These are phyloP conservation scores for Ceratosolen solmsi DNA, from an alignment of 1,140 invertebrate genomes.

Conservation along the genomic window DNA sequence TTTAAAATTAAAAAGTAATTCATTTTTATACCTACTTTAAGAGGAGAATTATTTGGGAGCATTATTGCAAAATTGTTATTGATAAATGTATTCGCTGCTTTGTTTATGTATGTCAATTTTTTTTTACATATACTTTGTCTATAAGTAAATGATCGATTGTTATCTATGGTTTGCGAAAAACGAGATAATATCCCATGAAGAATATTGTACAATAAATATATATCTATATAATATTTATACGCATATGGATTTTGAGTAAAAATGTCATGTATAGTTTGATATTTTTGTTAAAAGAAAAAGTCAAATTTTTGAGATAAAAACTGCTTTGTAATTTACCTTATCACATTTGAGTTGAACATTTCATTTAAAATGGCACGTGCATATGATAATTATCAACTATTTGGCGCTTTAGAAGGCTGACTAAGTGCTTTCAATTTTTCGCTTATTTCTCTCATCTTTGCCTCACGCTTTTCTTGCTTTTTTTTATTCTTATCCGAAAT, in stretches of 20 bases:
- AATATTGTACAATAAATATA: constrained; percentile 38
- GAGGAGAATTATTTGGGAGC: not conserved
- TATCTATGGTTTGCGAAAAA: constrained; percentile 17
- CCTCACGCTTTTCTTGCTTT: constrained; percentile 54
- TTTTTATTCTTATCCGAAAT: constrained; percentile 26
- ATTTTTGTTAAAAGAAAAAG: constrained; percentile 54
- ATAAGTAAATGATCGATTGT: constrained; percentile 32
- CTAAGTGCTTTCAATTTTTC: constrained; percentile 53
- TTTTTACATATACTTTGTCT: constrained; percentile 18
- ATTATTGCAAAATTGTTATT: constrained; percentile 23
- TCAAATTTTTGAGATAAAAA: constrained; percentile 29
- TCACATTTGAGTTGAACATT: constrained; percentile 17
- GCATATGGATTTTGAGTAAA: constrained; percentile 1
- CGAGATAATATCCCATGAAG: constrained; percentile 34
- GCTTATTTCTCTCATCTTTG: constrained; percentile 59
- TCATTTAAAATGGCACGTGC: not conserved
- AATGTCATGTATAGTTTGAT: constrained; percentile 50
- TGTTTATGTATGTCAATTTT: constrained; percentile 10
- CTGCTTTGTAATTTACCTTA: constrained; percentile 41
- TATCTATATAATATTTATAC: constrained; percentile 33
- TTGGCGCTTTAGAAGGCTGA: constrained; percentile 29
- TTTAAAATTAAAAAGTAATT: constrained; percentile 14
- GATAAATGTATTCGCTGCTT: constrained; percentile 37
- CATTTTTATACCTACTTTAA: constrained; percentile 31
- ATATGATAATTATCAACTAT: constrained; percentile 32